phyloP scores from a whole-genome alignment of 2,888 invertebrate genomes.

The Caenorhabditis sp. region DNA sequence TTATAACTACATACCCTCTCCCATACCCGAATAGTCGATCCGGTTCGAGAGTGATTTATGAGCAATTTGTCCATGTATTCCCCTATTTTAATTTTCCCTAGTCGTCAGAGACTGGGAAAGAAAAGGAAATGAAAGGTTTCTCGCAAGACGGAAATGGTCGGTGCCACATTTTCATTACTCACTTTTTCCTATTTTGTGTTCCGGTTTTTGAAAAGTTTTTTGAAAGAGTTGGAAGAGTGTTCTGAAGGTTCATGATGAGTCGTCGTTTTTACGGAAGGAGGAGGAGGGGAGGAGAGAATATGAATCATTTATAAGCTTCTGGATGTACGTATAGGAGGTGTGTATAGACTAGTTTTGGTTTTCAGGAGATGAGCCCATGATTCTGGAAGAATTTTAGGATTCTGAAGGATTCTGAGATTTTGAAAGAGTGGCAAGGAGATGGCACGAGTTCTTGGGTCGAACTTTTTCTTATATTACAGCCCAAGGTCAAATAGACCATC shows the following conservation, averaged over 20 bases:
- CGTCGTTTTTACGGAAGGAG: neutral
- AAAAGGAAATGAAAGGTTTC: constrained; percentile 30
- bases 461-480: too few species aligned
- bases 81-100: neutral
- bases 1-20: neutral
- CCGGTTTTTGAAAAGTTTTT: neutral
- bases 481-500: too few species aligned
- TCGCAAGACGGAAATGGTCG: constrained; percentile 9
- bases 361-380: neutral
- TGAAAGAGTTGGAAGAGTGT: neutral
- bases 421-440: too few species aligned
- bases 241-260: constrained; percentile 6
- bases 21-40: neutral
- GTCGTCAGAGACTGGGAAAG: constrained; percentile 2
- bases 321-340: too few species aligned
- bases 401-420: too few species aligned
- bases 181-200: constrained; percentile 13
- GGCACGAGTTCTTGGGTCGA: too few species aligned
- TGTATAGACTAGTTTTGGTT: neutral
- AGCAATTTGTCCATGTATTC: constrained; percentile 22
- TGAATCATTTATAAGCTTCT: constrained; percentile 25
- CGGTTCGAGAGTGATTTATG: constrained; percentile 41
- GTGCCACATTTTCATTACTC: constrained; percentile 22
- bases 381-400: too few species aligned
- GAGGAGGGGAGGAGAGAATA: neutral